phyloP scores from a whole-genome alignment of 2,888 invertebrate genomes.

The Pediacus dermestoides region DNA sequence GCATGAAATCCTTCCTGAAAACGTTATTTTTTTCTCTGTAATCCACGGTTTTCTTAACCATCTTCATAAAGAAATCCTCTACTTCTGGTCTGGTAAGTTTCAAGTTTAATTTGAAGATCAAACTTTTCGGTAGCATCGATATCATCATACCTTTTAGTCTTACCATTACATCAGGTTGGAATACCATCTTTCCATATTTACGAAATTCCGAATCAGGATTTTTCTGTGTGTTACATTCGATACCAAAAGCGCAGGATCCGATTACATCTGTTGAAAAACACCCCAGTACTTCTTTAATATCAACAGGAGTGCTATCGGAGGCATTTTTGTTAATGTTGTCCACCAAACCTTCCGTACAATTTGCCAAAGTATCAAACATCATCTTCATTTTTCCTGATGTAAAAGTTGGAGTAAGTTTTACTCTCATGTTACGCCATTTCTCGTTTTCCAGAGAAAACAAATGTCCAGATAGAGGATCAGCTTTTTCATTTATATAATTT shows the following conservation, averaged over 20 bases:
- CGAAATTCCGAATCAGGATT: conserved; percentile 52
- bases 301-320: conserved; percentile 27
- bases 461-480: conserved; percentile 56
- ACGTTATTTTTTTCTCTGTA: conserved; percentile 49
- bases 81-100: conserved; percentile 12
- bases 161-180: not conserved
- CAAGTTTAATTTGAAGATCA: no score
- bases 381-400: conserved; percentile 62
- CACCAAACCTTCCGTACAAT: conserved; percentile 30
- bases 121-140: no score
- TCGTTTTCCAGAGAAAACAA: conserved; percentile 55
- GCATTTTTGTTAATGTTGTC: not conserved
- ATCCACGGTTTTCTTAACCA: conserved; percentile 47
- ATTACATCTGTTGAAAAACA: conserved; percentile 53
- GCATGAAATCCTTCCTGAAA: conserved; percentile 54
- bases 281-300: conserved; percentile 50
- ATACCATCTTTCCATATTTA: not conserved
- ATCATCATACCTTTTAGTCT: not conserved
- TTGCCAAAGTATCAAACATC: conserved; percentile 58
- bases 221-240: conserved; percentile 54
- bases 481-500: conserved; percentile 53
- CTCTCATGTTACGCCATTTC: conserved; percentile 59
- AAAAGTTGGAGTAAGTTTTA: conserved; percentile 61
- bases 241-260: conserved; percentile 55
- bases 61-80: conserved; percentile 19